Conservation (phyloP, 2,797 vertebrate species). For the Rallus crepitans region DNA sequence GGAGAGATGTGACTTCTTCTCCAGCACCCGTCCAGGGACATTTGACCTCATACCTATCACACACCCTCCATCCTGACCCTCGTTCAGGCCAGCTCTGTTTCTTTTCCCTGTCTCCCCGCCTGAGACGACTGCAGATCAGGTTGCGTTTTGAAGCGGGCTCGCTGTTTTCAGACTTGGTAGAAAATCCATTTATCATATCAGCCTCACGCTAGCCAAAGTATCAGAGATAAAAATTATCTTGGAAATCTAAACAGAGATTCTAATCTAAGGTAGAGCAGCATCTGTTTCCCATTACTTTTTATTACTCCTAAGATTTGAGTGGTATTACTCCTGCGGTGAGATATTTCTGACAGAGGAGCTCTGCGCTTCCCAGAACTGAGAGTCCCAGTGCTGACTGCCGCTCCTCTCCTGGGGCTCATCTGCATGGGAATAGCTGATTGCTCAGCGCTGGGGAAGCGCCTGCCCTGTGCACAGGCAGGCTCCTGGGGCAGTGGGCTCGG, state of each 20-base stretch:
- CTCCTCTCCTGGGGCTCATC: constrained; percentile 47
- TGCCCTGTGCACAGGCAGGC: not conserved
- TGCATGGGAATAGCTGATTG: constrained; percentile 51
- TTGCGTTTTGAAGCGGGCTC: not conserved
- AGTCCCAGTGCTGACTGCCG: not conserved
- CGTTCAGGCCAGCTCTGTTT: not conserved
- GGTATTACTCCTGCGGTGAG: constrained; percentile 51
- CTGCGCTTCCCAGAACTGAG: constrained; percentile 41
- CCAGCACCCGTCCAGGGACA: not conserved
- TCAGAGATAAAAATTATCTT: constrained; percentile 51
- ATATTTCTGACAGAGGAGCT: constrained; percentile 18
- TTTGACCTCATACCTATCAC: not conserved
- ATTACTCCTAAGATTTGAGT: constrained; percentile 58
- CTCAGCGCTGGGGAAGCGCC: accelerated
- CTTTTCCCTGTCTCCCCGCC: not conserved
- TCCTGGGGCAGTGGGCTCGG: not conserved
- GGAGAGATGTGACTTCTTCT: not conserved
- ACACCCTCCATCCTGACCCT: not conserved
- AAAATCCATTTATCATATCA: constrained; percentile 57
- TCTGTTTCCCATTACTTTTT: constrained; percentile 77
- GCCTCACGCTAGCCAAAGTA: constrained; percentile 30
- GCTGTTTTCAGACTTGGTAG: not conserved
- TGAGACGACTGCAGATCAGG: not conserved
- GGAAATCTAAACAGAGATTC: constrained; percentile 71
- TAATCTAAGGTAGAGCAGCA: constrained; percentile 70